These are phyloP conservation scores for Camptogramma bilineatum DNA, from an alignment of 2,888 invertebrate species.

Conservation along the genomic window DNA sequence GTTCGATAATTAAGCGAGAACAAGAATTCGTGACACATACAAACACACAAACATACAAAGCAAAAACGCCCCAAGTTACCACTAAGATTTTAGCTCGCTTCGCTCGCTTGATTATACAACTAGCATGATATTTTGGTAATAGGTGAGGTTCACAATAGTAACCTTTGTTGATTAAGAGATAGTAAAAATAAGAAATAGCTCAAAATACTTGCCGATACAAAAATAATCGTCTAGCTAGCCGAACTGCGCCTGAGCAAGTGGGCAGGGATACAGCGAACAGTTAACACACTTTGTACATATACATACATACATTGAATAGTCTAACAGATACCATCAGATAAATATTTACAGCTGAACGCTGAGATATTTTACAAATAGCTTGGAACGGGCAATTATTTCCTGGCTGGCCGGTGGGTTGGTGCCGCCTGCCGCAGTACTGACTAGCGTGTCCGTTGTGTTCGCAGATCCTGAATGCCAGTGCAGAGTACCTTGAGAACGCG, in stretches of 20 bases:
- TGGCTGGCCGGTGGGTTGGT: neutral
- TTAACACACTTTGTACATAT: neutral
- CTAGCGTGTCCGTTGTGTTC: slow-evolving; percentile 54
- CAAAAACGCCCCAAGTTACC: too few relatives aligned
- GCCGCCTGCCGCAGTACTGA: neutral
- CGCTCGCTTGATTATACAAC: too few relatives aligned
- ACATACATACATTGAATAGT: neutral
- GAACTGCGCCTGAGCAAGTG: neutral
- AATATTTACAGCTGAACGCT: slow-evolving; percentile 10
- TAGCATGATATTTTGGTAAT: too few relatives aligned
- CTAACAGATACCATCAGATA: slow-evolving; percentile 7
- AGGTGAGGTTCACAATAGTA: too few relatives aligned
- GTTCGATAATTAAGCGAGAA: too few relatives aligned
- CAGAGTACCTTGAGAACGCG: slow-evolving; percentile 56
- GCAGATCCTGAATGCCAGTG: slow-evolving; percentile 78
- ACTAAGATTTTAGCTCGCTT: too few relatives aligned
- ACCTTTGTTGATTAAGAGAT: neutral
- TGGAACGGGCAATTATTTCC: neutral
- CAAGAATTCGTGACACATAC: too few relatives aligned
- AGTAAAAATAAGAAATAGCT: too few relatives aligned
- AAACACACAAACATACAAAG: too few relatives aligned
- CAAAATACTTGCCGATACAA: too few relatives aligned
- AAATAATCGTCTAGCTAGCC: neutral
- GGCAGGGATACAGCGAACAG: neutral
- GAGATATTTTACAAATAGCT: slow-evolving; percentile 1